Conservation (phyloP, 2,888 invertebrate genomes). For the Eupithecia pulchellata region DNA sequence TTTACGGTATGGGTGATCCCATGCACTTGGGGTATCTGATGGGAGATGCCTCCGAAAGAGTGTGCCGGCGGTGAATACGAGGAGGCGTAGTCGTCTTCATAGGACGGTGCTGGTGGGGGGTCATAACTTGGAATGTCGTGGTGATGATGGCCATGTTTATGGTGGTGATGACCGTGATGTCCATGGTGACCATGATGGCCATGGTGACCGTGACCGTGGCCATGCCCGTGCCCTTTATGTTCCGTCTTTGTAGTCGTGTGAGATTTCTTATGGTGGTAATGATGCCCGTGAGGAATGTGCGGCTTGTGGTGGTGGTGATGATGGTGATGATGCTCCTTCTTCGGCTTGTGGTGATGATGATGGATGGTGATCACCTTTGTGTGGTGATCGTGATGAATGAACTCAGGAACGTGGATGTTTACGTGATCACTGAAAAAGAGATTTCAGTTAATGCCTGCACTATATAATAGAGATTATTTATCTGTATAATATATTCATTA, state of each 20-base stretch:
- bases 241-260: conserved; percentile 62
- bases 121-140: conserved; percentile 66
- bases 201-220: conserved; percentile 53
- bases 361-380: conserved; percentile 86
- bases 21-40: conserved; percentile 56
- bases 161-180: conserved; percentile 51
- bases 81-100: conserved; percentile 64
- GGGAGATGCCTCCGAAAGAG: conserved; percentile 56
- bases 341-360: conserved; percentile 80
- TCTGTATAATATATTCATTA: too few relatives aligned
- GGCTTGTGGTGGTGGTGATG: conserved; percentile 68
- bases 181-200: conserved; percentile 56
- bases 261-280: conserved; percentile 72
- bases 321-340: conserved; percentile 77
- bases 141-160: conserved; percentile 60
- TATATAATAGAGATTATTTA: too few relatives aligned
- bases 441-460: background rate
- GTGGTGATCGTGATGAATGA: conserved; percentile 86
- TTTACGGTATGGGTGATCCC: conserved; percentile 72
- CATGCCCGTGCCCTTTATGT: conserved; percentile 60
- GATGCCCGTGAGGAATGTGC: conserved; percentile 62
- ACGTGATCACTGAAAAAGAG: conserved; percentile 82
- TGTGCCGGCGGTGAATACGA: conserved; percentile 59
- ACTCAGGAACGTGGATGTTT: conserved; percentile 85
- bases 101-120: conserved; percentile 57